Percentiles rank a stretch among this genome's conserved stretches.
Evolutionary conservation across 2,113 vertebrate genomes (phyloP).

Genomic region (Seriola dumerili): DNA sequence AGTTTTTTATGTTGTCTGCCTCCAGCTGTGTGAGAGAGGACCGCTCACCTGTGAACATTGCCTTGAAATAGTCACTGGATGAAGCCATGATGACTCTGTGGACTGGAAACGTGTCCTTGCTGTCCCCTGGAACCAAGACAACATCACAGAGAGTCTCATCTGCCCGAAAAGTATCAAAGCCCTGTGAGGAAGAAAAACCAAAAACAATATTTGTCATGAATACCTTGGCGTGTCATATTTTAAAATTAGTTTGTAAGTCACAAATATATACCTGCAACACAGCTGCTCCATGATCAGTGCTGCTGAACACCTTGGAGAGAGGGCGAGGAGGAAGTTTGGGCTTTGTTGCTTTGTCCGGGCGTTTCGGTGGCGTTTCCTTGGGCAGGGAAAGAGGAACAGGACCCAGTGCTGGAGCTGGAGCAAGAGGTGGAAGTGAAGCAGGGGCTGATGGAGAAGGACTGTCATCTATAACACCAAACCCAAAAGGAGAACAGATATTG

Average conservation of each 20-base stretch:
- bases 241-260: neutral
- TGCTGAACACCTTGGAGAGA: slow-evolving; percentile 79
- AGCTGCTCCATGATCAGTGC: slow-evolving; percentile 75
- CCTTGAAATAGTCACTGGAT: slow-evolving; percentile 88
- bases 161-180: slow-evolving; percentile 79
- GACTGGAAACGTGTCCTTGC: slow-evolving; percentile 81
- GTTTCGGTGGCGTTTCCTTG: slow-evolving; percentile 53
- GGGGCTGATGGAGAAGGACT: slow-evolving; percentile 30
- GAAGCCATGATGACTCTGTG: slow-evolving; percentile 89
- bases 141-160: slow-evolving; percentile 85
- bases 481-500: neutral
- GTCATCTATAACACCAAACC: slow-evolving; percentile 43
- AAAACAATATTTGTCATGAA: neutral
- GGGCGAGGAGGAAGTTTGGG: slow-evolving; percentile 78
- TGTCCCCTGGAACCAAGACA: slow-evolving; percentile 83
- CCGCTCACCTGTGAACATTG: slow-evolving; percentile 87
- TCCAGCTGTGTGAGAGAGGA: neutral
- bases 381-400: slow-evolving; percentile 40
- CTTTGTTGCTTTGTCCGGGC: slow-evolving; percentile 68
- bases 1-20: neutral
- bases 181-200: slow-evolving; percentile 64
- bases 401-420: slow-evolving; percentile 35
- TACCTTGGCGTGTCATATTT: neutral
- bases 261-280: slow-evolving; percentile 78
- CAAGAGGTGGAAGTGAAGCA: neutral